Base-by-base conservation (phyloP, 1,140 invertebrate species). In the Centruroides vittatus region DNA sequence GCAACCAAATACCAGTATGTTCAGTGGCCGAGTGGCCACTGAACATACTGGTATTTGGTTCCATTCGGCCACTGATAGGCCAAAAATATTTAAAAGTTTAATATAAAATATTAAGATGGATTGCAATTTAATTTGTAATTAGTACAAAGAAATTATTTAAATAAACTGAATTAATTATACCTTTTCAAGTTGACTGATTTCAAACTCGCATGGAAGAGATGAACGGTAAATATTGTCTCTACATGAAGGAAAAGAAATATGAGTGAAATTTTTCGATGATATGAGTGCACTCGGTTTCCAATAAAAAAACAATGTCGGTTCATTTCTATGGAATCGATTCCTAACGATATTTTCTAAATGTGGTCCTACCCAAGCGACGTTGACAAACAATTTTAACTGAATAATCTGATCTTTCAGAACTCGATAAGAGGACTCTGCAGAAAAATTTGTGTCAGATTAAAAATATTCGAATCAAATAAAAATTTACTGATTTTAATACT, bases 121-220 rank as follows among this genome's bases (percentile, higher is more conserved):
- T 23, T 23, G 23, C 23, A 12, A 47, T 41, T n/a, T 41, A 5
- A 13, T 47, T 11, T 47, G 12, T 13, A 9, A 5, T 34, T 12
- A 11, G 12, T n/a, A 5, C 9, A 11, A 47, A 5, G 13, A 12
- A 10, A 47, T 12, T 57, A 12, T n/a, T 47, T 41, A 47, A 41
- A 41, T n/a, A 12, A 46, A 12, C 35, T 12, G 8, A 10, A 57
- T 13, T 10, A 34, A 41, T 41, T 53, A 52, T 41, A 85, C 68
- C 70, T 89, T 89, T 3, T 81, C 75, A 35, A 86, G 72, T 35
- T 82, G 77, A 51, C 80, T 79, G 10, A 81, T 72, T 59, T 84
- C 83, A 68, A 85, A 86, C 58, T 76, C 76, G 63, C 83, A 85
- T 12, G 36, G 12, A 41, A 41, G 41, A 41, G 8, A 41, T 41